A percentile compares a stretch with the other conserved stretches of the same genome.
Conservation (phyloP, 2,797 vertebrate species). For the Picus viridis region DNA sequence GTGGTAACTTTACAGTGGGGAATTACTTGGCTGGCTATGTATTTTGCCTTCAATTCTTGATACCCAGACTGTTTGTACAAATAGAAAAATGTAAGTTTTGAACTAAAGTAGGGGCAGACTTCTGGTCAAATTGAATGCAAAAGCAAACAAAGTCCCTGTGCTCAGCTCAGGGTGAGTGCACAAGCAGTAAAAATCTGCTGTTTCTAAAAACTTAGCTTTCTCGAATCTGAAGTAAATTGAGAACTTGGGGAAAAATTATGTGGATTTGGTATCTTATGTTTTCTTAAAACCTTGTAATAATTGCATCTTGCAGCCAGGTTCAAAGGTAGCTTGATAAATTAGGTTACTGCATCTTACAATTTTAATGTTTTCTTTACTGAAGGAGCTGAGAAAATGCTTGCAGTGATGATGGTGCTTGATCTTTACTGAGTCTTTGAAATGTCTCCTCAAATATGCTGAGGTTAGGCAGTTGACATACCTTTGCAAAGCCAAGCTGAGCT, state of each 20-base stretch:
- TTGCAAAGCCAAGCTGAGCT: not conserved
- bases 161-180: not conserved
- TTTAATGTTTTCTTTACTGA: not conserved
- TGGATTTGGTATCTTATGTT: not conserved
- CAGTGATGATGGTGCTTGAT: not conserved
- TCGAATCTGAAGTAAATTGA: not conserved
- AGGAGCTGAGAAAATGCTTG: not conserved
- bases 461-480: not conserved
- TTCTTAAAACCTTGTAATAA: not conserved
- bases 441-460: not conserved
- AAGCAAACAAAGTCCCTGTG: not conserved
- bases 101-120: not conserved
- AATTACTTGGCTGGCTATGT: not conserved
- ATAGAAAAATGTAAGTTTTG: not conserved
- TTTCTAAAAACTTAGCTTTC: not conserved
- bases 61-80: not conserved
- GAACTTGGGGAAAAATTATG: fast-evolving
- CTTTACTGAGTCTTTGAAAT: conserved; percentile 21
- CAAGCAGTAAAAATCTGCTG: not conserved
- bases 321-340: not conserved
- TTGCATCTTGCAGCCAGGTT: not conserved
- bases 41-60: not conserved
- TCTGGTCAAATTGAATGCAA: not conserved
- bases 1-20: not conserved
- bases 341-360: not conserved